Evolutionary conservation across 2,113 vertebrate genomes (phyloP), one percentile per base, ranked within the genome.

Genomic region (Ceyx cyanopectus): DNA sequence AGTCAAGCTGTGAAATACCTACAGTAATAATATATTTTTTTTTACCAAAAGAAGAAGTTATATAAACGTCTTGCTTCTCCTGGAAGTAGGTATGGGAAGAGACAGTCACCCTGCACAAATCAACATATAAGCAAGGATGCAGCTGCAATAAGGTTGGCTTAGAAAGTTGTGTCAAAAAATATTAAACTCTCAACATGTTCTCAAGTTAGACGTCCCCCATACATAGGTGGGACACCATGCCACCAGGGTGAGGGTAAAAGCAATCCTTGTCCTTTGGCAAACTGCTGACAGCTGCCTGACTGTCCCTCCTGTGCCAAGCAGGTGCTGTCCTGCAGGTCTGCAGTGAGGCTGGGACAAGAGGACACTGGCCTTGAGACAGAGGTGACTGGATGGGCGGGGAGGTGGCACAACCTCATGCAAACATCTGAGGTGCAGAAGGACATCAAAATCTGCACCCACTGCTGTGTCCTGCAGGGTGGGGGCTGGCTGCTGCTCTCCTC

Each of bases 281-380:
- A 17, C 2, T 2, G 9, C 18, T 43, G 46, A 51, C 53, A 37
- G 27, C 51, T 30, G 16, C 57, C 58, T 10, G 37, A 4, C n/a
- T 16, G 11, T 19, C n/a, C 27, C 50, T 18, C 1, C 16, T 14
- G 23, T 6, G 22, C 43, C 0, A 0, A 56, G 63, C 19, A 21
- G 43, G 21, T 69, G 11, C 27, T 34, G 37, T 60, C 51, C 78
- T 10, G 16, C 6, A 4, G 32, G 24, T 20, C 34, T 23, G 60
- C 45, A 21, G 81, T 0, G 1, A 32, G 12, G 34, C 13, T 41
- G 78, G 29, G 48, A 50, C 37, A 10, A 58, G 37, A 0, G 1
- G 37, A 72, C 53, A 3, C 6, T 15, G 22, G 22, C 12, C 29
- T 41, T 20, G 53, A n/a, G 54, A 10, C n/a, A 60, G 46, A 24